Percentiles rank a stretch among this genome's conserved stretches.
phyloP scores from a whole-genome alignment of 2,113 vertebrate species.

The Bambusicola thoracicus region DNA sequence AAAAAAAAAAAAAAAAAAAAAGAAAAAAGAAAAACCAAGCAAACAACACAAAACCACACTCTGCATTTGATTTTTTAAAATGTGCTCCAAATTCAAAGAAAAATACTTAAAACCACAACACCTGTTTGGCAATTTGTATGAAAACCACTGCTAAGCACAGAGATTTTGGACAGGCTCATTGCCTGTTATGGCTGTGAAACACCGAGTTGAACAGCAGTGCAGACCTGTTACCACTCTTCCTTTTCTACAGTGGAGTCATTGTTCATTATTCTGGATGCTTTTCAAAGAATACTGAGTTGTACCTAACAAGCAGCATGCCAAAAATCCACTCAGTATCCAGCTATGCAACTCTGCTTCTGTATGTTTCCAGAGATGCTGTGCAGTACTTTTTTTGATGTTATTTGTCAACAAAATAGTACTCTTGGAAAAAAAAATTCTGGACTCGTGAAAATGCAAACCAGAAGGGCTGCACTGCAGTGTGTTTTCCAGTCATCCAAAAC shows the following conservation, averaged over 20 bases:
- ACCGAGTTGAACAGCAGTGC: neutral
- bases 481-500: neutral
- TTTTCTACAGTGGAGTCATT: rapidly evolving
- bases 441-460: neutral
- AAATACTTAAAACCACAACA: neutral
- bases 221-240: rapidly evolving
- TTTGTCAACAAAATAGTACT: neutral
- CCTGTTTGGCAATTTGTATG: neutral
- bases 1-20: too few relatives aligned
- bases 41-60: neutral
- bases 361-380: rapidly evolving
- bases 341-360: rapidly evolving
- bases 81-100: neutral
- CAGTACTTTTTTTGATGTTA: neutral
- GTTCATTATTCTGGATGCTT: too few relatives aligned
- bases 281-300: neutral
- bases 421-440: neutral
- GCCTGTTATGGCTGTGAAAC: rapidly evolving
- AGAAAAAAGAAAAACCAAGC: neutral
- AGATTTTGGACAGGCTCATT: neutral
- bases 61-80: neutral
- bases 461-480: neutral
- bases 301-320: neutral
- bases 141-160: neutral
- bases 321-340: neutral